Evolutionary conservation across 2,113 vertebrate genomes (phyloP), one percentile per base, ranked within the genome.

Genomic region (Spea bombifrons): DNA sequence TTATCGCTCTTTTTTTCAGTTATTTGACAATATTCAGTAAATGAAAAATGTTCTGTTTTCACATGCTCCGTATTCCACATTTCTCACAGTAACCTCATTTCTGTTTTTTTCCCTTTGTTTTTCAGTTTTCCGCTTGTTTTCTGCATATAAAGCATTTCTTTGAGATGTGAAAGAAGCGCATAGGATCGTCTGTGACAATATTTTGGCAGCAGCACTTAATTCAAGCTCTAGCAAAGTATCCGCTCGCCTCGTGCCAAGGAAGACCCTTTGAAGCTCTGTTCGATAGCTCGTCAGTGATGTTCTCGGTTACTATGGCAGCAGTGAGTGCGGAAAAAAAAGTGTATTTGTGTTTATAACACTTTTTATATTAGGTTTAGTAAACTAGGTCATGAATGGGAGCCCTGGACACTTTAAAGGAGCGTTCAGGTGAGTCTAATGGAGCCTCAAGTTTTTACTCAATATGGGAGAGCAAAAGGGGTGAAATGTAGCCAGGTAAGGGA

Each of bases 271-370:
- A 78, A 78, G 69, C 69, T 64, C 13, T 13, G 61, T 65, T 78
- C 59, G 66, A 50, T 72, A 48, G 17, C 52, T 65, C 8, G n/a
- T 8, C 69, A 66, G 47, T 47, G 76, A 78, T 66, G 61, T 46
- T 46, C 13, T 78, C 61, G 12, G 76, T 78, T 78, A 72, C 76
- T 78, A 78, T 78, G 76, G 68, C 48, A 78, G 68, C 61, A 59
- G 44, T 46, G 61, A 72, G 59, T 7, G 43, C 30, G 52, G 61
- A 49, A 69, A 59, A 70, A 59, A 69, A 64, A 4, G 3, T 48
- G n/a, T 75, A 47, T 75, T 66, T 75, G 64, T 75, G 63, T 64
- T 65, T 46, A 17, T 59, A 59, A 7, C 50, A 13, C 4, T 4
- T 59, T 59, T 59, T 59, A 59, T 59, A 12, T 59, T 30, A 30